A percentile compares a stretch with the other conserved stretches of the same genome.
phyloP scores from a whole-genome alignment of 1,140 invertebrate species.

The Bombus superbus region DNA sequence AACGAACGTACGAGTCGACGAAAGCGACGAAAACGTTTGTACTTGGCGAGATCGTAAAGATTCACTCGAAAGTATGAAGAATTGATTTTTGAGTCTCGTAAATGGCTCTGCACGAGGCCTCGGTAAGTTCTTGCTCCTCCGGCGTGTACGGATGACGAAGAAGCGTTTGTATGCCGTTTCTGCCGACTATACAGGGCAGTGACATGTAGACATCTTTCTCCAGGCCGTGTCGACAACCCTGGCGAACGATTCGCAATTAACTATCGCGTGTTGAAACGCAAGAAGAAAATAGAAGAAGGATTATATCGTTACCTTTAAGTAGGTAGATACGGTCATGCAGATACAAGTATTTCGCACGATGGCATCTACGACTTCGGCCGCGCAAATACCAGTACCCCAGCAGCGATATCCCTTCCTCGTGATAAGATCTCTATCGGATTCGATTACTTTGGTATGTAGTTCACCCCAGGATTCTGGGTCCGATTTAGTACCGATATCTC shows the following conservation, averaged over 20 bases:
- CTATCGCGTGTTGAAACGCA: no score
- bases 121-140: constrained; percentile 82
- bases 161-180: constrained; percentile 84
- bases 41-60: background rate
- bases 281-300: background rate
- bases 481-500: constrained; percentile 79
- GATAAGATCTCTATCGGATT: constrained; percentile 82
- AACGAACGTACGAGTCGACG: background rate
- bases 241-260: constrained; percentile 9
- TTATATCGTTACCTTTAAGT: constrained; percentile 81
- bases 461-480: constrained; percentile 84
- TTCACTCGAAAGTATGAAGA: constrained; percentile 60
- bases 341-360: constrained; percentile 84
- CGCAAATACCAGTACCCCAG: constrained; percentile 84
- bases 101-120: constrained; percentile 81
- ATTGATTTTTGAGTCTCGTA: constrained; percentile 78
- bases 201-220: constrained; percentile 86
- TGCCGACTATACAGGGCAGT: constrained; percentile 84
- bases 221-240: constrained; percentile 83
- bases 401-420: constrained; percentile 83
- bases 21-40: background rate
- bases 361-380: constrained; percentile 82
- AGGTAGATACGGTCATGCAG: constrained; percentile 84
- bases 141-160: constrained; percentile 83
- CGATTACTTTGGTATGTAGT: constrained; percentile 84